Percentiles rank a stretch among this genome's conserved stretches.
phyloP scores from a whole-genome alignment of 2,888 invertebrate genomes.

The Nesidiocoris tenuis region DNA sequence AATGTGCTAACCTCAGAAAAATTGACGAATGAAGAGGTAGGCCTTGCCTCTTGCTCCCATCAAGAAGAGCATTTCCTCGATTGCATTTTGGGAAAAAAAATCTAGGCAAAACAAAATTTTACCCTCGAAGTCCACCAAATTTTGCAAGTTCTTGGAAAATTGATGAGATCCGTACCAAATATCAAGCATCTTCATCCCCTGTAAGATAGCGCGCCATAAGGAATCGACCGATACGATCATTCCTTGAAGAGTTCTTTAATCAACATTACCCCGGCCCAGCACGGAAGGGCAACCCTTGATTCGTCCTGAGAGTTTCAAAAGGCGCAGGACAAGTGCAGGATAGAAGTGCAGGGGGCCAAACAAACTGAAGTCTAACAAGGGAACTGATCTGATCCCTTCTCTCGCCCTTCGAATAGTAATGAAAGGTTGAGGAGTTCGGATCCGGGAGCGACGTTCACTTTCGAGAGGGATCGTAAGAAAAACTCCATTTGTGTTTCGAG shows the following conservation, averaged over 20 bases:
- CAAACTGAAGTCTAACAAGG: not conserved
- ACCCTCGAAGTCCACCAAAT: no score
- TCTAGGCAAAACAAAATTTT: no score
- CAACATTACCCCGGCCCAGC: not conserved
- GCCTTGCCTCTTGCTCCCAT: no score
- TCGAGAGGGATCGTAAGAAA: not conserved
- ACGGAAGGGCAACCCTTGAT: not conserved
- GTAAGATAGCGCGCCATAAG: not conserved
- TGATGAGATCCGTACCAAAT: no score
- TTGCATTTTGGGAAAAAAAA: no score
- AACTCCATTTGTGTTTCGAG: not conserved
- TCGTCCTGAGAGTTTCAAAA: not conserved
- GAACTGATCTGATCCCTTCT: not conserved
- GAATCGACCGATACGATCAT: not conserved
- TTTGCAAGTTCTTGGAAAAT: no score
- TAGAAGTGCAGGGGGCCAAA: not conserved
- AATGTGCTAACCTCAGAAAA: no score
- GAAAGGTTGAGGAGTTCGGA: conserved; percentile 38
- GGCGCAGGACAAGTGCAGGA: not conserved
- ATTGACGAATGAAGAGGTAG: no score
- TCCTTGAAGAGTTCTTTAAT: not conserved
- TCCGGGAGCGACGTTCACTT: not conserved
- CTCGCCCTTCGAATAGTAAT: conserved; percentile 29
- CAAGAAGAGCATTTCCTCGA: no score
- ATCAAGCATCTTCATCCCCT: not conserved